Evolutionary conservation across 2,797 vertebrate genomes (phyloP).

Genomic region (Trematomus bernacchii): DNA sequence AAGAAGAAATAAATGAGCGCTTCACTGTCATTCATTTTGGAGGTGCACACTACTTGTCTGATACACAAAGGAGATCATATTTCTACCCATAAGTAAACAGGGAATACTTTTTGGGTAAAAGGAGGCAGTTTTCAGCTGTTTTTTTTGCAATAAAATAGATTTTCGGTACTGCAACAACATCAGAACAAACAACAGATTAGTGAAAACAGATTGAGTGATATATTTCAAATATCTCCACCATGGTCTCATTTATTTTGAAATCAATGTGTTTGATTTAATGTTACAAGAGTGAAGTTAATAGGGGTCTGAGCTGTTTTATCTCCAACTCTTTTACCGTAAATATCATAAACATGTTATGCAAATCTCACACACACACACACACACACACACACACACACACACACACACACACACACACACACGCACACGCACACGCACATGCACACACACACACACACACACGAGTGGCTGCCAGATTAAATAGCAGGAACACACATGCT

Average conservation of each 20-base stretch:
- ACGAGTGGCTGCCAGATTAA: constrained; percentile 12
- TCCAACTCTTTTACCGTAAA: neutral
- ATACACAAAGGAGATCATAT: neutral
- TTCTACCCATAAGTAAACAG: neutral
- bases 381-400: no score
- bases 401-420: neutral
- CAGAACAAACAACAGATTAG: neutral
- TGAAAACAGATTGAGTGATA: neutral
- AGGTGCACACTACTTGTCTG: neutral
- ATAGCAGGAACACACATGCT: constrained; percentile 53
- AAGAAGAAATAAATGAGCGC: constrained; percentile 9
- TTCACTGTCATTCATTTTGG: neutral
- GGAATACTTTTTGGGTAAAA: neutral
- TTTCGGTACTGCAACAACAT: neutral
- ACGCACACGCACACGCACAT: no score
- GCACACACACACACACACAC: constrained; percentile 9
- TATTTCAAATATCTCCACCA: neutral
- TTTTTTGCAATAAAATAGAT: neutral
- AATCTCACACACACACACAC: neutral
- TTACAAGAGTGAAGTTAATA: neutral
- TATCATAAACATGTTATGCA: constrained; percentile 30
- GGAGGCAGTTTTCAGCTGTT: neutral
- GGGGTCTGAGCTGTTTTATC: neutral
- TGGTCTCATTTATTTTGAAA: neutral
- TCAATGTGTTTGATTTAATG: constrained; percentile 17